These are phyloP conservation scores for Leucophora obtusa DNA, from an alignment of 2,888 invertebrate species.

Conservation along the genomic window DNA sequence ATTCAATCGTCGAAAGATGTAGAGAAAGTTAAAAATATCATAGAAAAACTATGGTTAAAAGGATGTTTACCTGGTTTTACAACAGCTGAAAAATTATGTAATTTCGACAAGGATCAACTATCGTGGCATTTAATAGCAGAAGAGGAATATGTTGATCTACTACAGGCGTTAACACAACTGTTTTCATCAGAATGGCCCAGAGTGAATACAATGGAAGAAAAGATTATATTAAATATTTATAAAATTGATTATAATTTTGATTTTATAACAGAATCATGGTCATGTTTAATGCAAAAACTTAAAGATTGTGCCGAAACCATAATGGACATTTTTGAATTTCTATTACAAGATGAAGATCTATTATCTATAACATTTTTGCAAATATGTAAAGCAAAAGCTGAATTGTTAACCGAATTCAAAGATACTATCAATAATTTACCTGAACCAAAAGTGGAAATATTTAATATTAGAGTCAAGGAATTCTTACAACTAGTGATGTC, in stretches of 20 bases:
- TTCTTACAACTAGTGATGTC: constrained; percentile 83
- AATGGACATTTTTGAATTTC: constrained; percentile 65
- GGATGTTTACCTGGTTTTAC: constrained; percentile 78
- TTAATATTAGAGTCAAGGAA: constrained; percentile 79
- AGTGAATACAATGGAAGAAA: constrained; percentile 48
- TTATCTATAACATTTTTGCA: constrained; percentile 71
- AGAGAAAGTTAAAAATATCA: constrained; percentile 70
- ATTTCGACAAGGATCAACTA: constrained; percentile 78
- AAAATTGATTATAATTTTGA: constrained; percentile 73
- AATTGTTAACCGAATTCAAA: constrained; percentile 65
- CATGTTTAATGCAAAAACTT: constrained; percentile 65
- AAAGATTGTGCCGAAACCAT: constrained; percentile 61
- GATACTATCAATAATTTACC: constrained; percentile 69
- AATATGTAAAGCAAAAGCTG: constrained; percentile 67
- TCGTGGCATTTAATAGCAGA: constrained; percentile 78
- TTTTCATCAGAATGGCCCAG: constrained; percentile 82
- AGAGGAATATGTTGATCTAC: constrained; percentile 79
- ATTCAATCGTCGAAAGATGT: constrained; percentile 76
- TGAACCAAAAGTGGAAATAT: constrained; percentile 67
- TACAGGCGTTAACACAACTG: constrained; percentile 79
- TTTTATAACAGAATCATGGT: constrained; percentile 72
- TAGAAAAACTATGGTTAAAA: constrained; percentile 71
- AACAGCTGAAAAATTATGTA: constrained; percentile 84
- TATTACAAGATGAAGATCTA: constrained; percentile 71
- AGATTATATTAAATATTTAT: constrained; percentile 70